These are phyloP conservation scores for Calameuta filiformis DNA, from an alignment of 2,888 invertebrate species.

Conservation along the genomic window DNA sequence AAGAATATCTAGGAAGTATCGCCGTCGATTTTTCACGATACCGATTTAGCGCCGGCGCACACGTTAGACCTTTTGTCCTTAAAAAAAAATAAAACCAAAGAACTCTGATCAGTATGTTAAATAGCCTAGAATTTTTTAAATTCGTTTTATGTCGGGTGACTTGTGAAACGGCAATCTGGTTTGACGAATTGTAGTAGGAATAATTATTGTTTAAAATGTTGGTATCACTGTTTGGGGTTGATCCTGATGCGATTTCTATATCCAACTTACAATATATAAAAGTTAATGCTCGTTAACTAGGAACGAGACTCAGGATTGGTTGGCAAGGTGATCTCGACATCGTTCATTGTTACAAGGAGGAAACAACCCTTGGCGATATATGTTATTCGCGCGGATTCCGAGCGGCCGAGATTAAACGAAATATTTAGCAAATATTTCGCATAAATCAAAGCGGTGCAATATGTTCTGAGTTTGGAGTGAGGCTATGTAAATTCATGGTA, in stretches of 20 bases:
- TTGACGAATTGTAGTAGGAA: no score
- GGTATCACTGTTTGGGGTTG: background rate
- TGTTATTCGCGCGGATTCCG: conserved; percentile 37
- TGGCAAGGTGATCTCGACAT: background rate
- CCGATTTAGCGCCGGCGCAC: background rate
- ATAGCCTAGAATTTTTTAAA: no score
- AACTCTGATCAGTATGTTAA: no score
- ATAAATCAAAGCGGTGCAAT: conserved; percentile 63
- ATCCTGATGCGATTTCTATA: background rate
- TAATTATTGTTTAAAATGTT: background rate
- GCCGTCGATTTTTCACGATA: background rate
- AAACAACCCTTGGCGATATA: background rate
- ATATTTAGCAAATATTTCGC: conserved; percentile 64
- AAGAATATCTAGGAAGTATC: background rate
- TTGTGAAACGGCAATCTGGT: no score
- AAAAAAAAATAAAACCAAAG: no score
- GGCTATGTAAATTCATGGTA: conserved; percentile 64
- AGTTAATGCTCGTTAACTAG: background rate
- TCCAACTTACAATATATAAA: background rate
- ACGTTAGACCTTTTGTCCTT: no score
- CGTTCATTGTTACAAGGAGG: background rate
- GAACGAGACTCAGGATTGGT: background rate
- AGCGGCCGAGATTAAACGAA: conserved; percentile 57
- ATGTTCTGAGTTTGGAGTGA: conserved; percentile 55
- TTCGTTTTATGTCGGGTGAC: no score